Evolutionary conservation across 2,113 vertebrate genomes (phyloP), one percentile per base, ranked within the genome.

Genomic region (Astatotilapia flaviijosephi): DNA sequence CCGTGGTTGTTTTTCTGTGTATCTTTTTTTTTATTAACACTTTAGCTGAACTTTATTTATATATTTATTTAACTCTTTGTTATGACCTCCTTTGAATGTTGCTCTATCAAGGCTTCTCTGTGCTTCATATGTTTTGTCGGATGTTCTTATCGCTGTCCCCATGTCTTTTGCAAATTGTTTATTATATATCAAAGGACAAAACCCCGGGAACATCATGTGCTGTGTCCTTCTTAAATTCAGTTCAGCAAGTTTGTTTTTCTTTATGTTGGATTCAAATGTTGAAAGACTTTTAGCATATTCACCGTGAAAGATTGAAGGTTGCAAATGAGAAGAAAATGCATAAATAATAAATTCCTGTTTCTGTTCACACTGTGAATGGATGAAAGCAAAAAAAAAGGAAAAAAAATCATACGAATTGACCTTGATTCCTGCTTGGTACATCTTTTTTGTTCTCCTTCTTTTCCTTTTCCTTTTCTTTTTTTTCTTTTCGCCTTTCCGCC

Each of bases 231-330:
- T 68, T 28, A 42, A 35, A 45, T 84, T 82, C 31, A 9, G 60
- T 88, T 83, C 28, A 53, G 28, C 13, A 49, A 60, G 28, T 82
- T 23, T 21, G 5, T 79, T 81, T 87, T 89, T 42, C 26, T 17
- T 56, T 9, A 47, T 9, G 4, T 10, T 11, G n/a, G 77, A 42
- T 17, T 88, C 28, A 87, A 80, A 40, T 54, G 26, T 21, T 51
- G 73, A 89, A 68, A 83, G 19, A 19, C 31, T 11, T 5, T 49
- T 75, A 49, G 23, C 8, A 19, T 58, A 35, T 90, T 83, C 54
- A 82, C 21, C 26, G 7, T 4, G 13, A 80, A 19, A 53, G 47
- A 82, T 31, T 53, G 90, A 92, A 93, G 87, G 82, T 60, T 86
- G 65, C 17, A 8, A 14, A 51, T 70, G 13, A 23, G 9, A 49